Conservation (phyloP, 2,797 vertebrate genomes). For the Picus viridis region DNA sequence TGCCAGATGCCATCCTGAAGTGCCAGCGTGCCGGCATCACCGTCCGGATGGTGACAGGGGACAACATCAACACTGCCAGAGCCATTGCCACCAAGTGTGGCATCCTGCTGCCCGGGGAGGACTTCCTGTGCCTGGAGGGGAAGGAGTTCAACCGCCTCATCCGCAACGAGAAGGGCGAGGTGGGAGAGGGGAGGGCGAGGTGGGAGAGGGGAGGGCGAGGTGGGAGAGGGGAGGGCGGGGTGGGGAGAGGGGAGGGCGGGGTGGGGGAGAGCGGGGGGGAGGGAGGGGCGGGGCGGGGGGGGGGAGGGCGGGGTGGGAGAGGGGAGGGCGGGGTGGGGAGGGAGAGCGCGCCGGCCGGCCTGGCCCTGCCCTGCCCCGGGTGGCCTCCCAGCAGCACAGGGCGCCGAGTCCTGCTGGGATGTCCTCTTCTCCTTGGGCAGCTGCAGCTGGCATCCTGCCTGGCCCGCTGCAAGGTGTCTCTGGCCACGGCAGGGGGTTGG, state of each 20-base stretch:
- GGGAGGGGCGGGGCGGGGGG: no score
- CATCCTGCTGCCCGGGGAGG: conserved; percentile 90
- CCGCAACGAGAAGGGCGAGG: conserved; percentile 96
- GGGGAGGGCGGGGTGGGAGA: no score
- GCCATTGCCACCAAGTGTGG: conserved; percentile 97
- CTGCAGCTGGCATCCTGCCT: fast-evolving
- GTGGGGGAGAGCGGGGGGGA: no score
- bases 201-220: no score
- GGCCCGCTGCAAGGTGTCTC: no score
- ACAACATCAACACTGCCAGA: conserved; percentile 97
- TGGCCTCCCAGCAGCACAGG: neutral
- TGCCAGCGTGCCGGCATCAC: conserved; percentile 96
- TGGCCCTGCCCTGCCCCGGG: neutral
- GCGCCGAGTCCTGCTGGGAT: fast-evolving
- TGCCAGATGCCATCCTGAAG: conserved; percentile 91
- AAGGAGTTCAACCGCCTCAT: conserved; percentile 97
- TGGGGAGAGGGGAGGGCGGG: no score
- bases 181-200: conserved; percentile 62
- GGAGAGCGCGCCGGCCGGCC: no score
- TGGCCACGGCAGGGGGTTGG: no score
- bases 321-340: no score
- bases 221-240: no score
- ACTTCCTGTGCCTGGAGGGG: conserved; percentile 94
- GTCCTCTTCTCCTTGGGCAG: neutral
- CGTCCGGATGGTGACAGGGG: conserved; percentile 97